phyloP scores from a whole-genome alignment of 1,140 invertebrate species.

The Cherax destructor region DNA sequence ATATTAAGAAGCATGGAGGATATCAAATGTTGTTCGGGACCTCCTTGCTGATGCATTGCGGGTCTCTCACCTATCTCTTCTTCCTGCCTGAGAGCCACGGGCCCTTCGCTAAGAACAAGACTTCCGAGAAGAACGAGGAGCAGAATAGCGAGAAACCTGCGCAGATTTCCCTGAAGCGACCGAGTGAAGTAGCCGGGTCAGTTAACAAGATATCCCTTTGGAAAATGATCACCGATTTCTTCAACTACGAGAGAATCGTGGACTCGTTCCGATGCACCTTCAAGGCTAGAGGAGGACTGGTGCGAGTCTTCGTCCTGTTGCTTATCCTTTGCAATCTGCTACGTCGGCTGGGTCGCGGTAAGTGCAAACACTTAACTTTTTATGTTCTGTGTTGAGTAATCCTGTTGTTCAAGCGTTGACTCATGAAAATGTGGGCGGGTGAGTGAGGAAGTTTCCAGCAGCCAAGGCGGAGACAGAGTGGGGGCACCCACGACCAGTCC shows the following conservation, averaged over 20 bases:
- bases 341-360: conserved; percentile 68
- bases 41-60: conserved; percentile 41
- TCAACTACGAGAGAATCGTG: conserved; percentile 69
- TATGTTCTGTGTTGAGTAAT: not conserved
- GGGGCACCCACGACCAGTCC: no score
- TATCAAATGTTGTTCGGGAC: conserved; percentile 68
- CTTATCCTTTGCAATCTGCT: conserved; percentile 70
- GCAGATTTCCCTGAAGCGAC: conserved; percentile 6
- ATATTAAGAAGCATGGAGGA: conserved; percentile 66
- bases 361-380: conserved; percentile 10
- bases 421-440: no score
- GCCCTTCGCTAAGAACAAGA: conserved; percentile 45
- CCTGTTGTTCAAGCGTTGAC: not conserved
- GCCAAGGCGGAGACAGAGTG: no score
- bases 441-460: no score
- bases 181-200: conserved; percentile 2
- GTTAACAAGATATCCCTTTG: conserved; percentile 35
- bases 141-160: not conserved
- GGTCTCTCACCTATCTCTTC: conserved; percentile 57
- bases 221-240: conserved; percentile 67
- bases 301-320: conserved; percentile 64
- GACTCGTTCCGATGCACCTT: conserved; percentile 71
- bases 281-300: conserved; percentile 65
- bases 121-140: conserved; percentile 7
- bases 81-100: conserved; percentile 69